These are phyloP conservation scores for Erythrocercus mccallii DNA, from an alignment of 2,113 vertebrate species.

Conservation along the genomic window DNA sequence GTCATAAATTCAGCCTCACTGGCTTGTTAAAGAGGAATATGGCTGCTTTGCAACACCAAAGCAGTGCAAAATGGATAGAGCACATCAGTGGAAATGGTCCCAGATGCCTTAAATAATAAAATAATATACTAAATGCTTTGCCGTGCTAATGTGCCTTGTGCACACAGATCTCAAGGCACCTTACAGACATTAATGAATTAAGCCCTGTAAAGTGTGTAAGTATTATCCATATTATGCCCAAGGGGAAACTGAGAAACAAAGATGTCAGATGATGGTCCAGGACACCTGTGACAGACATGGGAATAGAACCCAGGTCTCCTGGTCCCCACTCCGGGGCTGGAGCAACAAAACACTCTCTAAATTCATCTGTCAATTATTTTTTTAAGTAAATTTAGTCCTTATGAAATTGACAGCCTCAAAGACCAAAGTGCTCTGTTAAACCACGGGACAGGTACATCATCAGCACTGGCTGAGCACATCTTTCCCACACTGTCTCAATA, in stretches of 20 bases:
- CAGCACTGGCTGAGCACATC: not conserved
- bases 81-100: conserved; percentile 61
- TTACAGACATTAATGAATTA: conserved; percentile 66
- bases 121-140: conserved; percentile 66
- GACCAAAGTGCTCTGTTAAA: not conserved
- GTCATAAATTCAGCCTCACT: conserved; percentile 32
- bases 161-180: conserved; percentile 57
- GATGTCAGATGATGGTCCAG: conserved; percentile 57
- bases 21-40: conserved; percentile 27
- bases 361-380: conserved; percentile 38
- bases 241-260: conserved; percentile 55
- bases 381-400: conserved; percentile 19
- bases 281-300: conserved; percentile 30
- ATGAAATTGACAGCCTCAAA: conserved; percentile 28
- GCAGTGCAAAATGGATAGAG: conserved; percentile 54
- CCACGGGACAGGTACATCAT: not conserved
- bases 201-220: conserved; percentile 55
- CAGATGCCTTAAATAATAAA: conserved; percentile 69
- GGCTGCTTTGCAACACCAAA: conserved; percentile 54
- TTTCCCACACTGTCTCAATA: not conserved
- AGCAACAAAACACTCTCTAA: not conserved
- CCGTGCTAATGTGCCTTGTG: conserved; percentile 56
- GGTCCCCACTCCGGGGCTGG: not conserved
- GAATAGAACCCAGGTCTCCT: conserved; percentile 30
- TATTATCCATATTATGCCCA: conserved; percentile 61